These are phyloP conservation scores for Onchidella celtica DNA, from an alignment of 2,888 invertebrate genomes.

Conservation along the genomic window DNA sequence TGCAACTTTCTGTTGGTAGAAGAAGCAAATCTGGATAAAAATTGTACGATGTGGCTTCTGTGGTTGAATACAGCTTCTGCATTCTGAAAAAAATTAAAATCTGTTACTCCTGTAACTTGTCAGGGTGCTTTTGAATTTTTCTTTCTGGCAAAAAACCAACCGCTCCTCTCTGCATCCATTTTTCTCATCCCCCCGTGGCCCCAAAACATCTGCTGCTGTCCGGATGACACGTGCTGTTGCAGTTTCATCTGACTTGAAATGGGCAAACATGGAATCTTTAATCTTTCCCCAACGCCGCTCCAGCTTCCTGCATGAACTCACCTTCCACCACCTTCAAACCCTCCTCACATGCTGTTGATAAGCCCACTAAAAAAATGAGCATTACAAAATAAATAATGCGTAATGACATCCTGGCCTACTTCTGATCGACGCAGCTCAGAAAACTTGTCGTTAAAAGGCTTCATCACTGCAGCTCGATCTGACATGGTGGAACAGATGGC, in stretches of 20 bases:
- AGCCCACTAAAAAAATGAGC: not conserved
- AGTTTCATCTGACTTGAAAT: not conserved
- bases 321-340: not conserved
- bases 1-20: not conserved
- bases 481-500: not conserved
- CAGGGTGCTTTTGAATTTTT: not conserved
- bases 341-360: not conserved
- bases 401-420: not conserved
- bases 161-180: slow-evolving; percentile 16
- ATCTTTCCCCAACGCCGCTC: too few relatives aligned
- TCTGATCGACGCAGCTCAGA: too few relatives aligned
- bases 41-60: not conserved
- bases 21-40: not conserved
- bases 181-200: slow-evolving; percentile 24
- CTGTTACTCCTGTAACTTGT: slow-evolving; percentile 9
- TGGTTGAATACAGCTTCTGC: not conserved
- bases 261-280: not conserved
- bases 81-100: slow-evolving; percentile 25
- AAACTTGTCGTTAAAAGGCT: not conserved
- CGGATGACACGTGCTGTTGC: not conserved
- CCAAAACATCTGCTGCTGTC: not conserved
- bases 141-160: slow-evolving; percentile 1
- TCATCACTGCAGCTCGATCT: slow-evolving; percentile 1
- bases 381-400: not conserved
- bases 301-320: not conserved